phyloP scores from a whole-genome alignment of 1,140 invertebrate species.

The Drosophila trapezifrons region DNA sequence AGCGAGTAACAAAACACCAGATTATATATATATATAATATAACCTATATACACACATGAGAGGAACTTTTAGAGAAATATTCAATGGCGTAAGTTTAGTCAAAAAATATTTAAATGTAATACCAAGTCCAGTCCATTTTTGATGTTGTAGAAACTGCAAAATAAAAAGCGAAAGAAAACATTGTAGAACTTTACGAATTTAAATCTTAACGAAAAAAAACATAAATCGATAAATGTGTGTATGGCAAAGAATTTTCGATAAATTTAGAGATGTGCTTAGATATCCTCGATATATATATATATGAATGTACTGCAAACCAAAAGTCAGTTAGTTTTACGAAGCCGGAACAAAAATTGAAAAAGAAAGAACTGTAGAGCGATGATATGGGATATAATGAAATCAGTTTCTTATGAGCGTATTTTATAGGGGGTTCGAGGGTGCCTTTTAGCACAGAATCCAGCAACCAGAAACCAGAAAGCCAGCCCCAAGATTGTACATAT shows the following conservation, averaged over 20 bases:
- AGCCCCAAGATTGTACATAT: slow-evolving; percentile 48
- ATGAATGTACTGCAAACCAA: slow-evolving; percentile 35
- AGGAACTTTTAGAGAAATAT: slow-evolving; percentile 74
- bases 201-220: slow-evolving; percentile 30
- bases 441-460: slow-evolving; percentile 29
- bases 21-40: slow-evolving; percentile 26
- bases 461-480: slow-evolving; percentile 17
- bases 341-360: slow-evolving; percentile 10
- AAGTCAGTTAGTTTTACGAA: slow-evolving; percentile 59
- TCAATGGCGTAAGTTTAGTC: slow-evolving; percentile 41
- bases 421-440: slow-evolving; percentile 37
- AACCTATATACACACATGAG: slow-evolving; percentile 46
- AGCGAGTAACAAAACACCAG: no score
- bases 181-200: slow-evolving; percentile 67
- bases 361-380: slow-evolving; percentile 13
- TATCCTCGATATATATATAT: slow-evolving; percentile 8
- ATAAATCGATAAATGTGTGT: slow-evolving; percentile 29
- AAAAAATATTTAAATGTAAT: slow-evolving; percentile 49
- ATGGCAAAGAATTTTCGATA: slow-evolving; percentile 38
- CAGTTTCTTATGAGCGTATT: slow-evolving; percentile 69
- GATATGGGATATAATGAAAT: slow-evolving; percentile 51
- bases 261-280: slow-evolving; percentile 68
- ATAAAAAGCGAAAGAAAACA: slow-evolving; percentile 32
- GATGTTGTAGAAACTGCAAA: slow-evolving; percentile 68
- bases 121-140: slow-evolving; percentile 72